Percentiles rank a stretch among this genome's conserved stretches.
Evolutionary conservation across 1,140 invertebrate species (phyloP).

Genomic region (Aricia agestis): DNA sequence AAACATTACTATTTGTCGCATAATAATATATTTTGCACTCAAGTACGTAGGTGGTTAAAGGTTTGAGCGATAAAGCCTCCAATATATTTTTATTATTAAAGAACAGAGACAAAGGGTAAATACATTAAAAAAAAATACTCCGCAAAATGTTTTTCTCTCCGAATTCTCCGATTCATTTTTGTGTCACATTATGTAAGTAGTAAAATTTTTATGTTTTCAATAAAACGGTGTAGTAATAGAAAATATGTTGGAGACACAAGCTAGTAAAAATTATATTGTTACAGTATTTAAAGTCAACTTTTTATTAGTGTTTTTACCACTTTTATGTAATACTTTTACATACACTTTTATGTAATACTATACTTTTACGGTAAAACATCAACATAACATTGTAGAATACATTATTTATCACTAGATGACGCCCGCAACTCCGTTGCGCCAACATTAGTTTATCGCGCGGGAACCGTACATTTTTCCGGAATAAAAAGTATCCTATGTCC

Average conservation of each 20-base stretch:
- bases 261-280: neutral
- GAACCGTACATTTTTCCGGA: too few species aligned
- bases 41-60: neutral
- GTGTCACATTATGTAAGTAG: neutral
- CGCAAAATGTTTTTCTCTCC: neutral
- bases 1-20: too few species aligned
- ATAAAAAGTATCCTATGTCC: too few species aligned
- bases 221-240: neutral
- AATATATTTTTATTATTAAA: neutral
- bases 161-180: neutral
- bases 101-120: neutral
- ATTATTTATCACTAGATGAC: too few species aligned
- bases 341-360: too few species aligned
- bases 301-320: neutral
- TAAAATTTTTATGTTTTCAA: neutral
- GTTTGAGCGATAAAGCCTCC: neutral
- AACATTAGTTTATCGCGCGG: too few species aligned
- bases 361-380: too few species aligned
- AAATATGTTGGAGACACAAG: neutral
- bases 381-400: too few species aligned
- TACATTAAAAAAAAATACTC: neutral
- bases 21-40: too few species aligned
- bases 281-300: neutral
- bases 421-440: too few species aligned
- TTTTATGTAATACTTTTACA: too few species aligned